phyloP scores from a whole-genome alignment of 2,797 vertebrate genomes.

The Lemur catta region DNA sequence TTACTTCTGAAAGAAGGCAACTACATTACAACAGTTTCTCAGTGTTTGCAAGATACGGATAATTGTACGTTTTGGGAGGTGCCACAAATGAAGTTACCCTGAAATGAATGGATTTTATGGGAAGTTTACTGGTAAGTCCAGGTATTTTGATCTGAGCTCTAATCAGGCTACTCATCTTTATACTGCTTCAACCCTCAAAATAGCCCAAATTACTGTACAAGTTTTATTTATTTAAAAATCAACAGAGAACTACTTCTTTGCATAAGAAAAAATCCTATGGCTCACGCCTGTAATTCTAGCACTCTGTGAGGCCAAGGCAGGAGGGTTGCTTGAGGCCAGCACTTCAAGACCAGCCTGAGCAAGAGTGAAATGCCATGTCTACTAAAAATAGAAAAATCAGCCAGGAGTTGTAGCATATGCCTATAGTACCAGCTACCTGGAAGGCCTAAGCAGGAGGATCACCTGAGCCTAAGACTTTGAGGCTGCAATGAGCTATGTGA shows the following conservation, averaged over 20 bases:
- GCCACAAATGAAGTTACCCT: background rate
- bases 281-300: no score
- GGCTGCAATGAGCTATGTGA: no score
- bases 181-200: background rate
- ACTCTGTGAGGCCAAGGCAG: no score
- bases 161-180: background rate
- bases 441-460: no score
- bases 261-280: background rate
- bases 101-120: background rate
- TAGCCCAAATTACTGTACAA: background rate
- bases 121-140: background rate
- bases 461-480: no score
- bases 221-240: background rate
- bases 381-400: no score
- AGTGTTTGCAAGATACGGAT: background rate
- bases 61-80: background rate
- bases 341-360: no score
- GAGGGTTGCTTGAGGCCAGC: no score
- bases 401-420: no score
- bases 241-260: background rate
- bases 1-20: background rate
- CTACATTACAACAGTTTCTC: background rate
- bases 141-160: background rate
- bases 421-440: no score
- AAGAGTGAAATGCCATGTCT: no score